Evolutionary conservation across 30 jellyfish, hydroid and myxozoan genomes (phyloP), one percentile per base, ranked within the genome.

Genomic region (Nemopilema nomurai): DNA sequence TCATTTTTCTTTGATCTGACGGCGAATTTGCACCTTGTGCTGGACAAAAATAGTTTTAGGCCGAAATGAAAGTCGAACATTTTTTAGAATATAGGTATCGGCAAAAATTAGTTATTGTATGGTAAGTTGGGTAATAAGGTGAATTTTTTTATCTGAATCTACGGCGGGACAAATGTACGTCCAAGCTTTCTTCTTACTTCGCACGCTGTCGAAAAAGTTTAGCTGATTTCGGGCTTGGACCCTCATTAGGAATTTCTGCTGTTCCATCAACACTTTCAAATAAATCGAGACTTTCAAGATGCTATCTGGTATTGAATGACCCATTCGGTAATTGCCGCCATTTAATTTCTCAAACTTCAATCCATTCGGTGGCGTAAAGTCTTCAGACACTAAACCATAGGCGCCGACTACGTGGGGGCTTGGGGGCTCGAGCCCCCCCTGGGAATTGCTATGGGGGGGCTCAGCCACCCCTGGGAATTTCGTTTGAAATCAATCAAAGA

Each of bases 151-250:
- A 50, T 76, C 86, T 28, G 75, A 49, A 50, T 76, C 86, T 50
- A 76, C 65, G 51, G 86, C 85, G 26, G 69, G 88, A 73, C 89
- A 83, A 72, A 83, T 83, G 74, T 41, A 30, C 19, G 92, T 70
- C 92, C 77, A 70, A 26, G 92, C 92, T 72, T 83, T 71, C 72
- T 83, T n/a, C n/a, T n/a, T n/a, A n/a, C n/a, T n/a, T 57, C 28
- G 86, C 79, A 30, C 67, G 87, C 53, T 41, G 74, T 1, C 67
- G 25, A 51, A 66, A 81, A 0, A 24, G 62, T 28, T 32, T 28
- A 23, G 53, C 71, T 52, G 53, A 87, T 25, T 31, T 29, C 79
- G 32, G 73, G 72, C 26, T 41, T 23, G 90, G 87, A 69, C 69
- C 86, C 62, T 67, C 75, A 31, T 57, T 75, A 33, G 71, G 86